Evolutionary conservation across 2,888 invertebrate species (phyloP).

Genomic region (Cryptosula pallasiana): DNA sequence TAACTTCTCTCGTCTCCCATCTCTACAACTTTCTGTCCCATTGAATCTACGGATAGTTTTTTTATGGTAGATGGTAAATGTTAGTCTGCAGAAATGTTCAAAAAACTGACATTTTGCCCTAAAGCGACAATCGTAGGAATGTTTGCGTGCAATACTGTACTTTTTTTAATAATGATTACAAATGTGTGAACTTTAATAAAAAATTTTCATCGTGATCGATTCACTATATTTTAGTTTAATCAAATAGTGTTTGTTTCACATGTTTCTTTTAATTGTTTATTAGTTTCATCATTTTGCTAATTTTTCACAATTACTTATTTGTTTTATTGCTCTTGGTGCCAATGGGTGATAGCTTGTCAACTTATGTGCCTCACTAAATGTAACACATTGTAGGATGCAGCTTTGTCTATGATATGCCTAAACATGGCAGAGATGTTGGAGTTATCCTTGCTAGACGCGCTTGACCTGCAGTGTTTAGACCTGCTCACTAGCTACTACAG

Average conservation of each 20-base stretch:
- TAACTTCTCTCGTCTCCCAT: not conserved
- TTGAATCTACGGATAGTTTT: too few species aligned
- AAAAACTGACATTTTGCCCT: too few species aligned
- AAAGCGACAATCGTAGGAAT: too few species aligned
- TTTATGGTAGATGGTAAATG: not conserved
- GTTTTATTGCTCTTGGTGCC: too few species aligned
- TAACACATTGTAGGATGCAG: constrained; percentile 11
- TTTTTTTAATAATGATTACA: not conserved
- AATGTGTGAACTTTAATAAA: not conserved
- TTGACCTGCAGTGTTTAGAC: not conserved
- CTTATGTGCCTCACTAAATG: too few species aligned
- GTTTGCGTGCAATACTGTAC: too few species aligned
- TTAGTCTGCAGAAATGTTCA: too few species aligned
- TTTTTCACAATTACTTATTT: not conserved
- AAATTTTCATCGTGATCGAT: not conserved
- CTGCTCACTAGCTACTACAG: not conserved
- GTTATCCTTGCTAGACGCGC: not conserved
- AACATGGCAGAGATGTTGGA: constrained; percentile 23
- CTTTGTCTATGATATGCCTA: constrained; percentile 6
- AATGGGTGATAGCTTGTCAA: too few species aligned
- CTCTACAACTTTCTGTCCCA: not conserved
- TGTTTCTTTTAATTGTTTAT: not conserved
- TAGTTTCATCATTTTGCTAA: not conserved
- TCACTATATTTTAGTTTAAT: not conserved
- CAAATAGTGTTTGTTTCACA: not conserved